These are phyloP conservation scores for Macrosteles quadrilineatus DNA, from an alignment of 1,140 invertebrate species.

Conservation along the genomic window DNA sequence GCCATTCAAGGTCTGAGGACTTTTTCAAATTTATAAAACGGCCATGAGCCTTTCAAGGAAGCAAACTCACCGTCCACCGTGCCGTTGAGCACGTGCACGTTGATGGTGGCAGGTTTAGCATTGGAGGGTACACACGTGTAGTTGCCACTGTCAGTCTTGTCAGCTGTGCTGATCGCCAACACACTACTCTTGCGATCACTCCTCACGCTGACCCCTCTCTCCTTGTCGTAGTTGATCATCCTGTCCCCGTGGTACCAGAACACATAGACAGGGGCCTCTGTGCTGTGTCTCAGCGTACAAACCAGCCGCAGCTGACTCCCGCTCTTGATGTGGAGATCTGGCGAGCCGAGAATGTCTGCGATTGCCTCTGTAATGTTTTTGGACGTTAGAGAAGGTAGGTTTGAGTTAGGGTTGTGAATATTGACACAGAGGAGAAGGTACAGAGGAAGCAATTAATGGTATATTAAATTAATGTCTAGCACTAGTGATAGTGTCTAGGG, in stretches of 20 bases:
- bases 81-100: conserved; percentile 85
- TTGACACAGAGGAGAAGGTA: too few species aligned
- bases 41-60: too few species aligned
- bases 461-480: too few species aligned
- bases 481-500: too few species aligned
- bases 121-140: conserved; percentile 87
- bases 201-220: conserved; percentile 42
- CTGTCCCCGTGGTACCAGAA: conserved; percentile 65
- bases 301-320: conserved; percentile 70
- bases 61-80: conserved; percentile 14
- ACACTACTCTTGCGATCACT: conserved; percentile 58
- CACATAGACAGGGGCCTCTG: conserved; percentile 73
- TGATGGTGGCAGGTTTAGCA: conserved; percentile 77
- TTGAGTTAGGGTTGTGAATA: too few species aligned
- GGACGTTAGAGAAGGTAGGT: too few species aligned
- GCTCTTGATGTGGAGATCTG: conserved; percentile 72
- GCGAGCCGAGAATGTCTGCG: conserved; percentile 72
- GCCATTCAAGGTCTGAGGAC: too few species aligned
- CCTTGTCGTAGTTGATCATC: conserved; percentile 56
- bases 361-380: conserved; percentile 61
- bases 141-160: conserved; percentile 77
- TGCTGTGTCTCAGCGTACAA: conserved; percentile 69
- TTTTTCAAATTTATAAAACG: too few species aligned
- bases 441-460: too few species aligned
- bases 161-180: conserved; percentile 66